Evolutionary conservation across 2,113 vertebrate genomes (phyloP), one percentile per base, ranked within the genome.

Genomic region (Lampris incognitus): DNA sequence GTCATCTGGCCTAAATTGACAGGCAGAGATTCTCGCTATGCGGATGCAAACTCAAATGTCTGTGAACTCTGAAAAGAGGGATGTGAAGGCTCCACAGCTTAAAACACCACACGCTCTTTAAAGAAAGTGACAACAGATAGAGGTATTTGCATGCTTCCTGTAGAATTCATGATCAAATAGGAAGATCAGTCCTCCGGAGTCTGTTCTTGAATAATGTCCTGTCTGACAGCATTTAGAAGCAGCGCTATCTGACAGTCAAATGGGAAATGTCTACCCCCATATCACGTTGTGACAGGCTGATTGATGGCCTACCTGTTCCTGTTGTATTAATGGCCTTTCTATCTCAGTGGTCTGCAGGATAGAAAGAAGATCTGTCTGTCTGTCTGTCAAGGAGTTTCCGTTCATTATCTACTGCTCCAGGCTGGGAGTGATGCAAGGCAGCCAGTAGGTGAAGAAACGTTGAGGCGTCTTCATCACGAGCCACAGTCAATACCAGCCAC

Each of bases 261-360:
- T 66, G 77, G 52, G 81, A 81, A 87, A 80, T 74, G 68, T 58
- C 72, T 78, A 52, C 66, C 9, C 0, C 9, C 63, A 11, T 69
- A 72, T 80, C 41, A 46, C 60, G 81, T 82, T 60, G 62, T 83
- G 90, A 83, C 87, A 89, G 84, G 55, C 46, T 84, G 89, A 92
- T 85, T 81, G 87, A 93, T 86, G 76, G 78, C 5, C 58, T 66
- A 84, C 68, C 67, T 79, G 74, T 69, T 81, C 49, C 59, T 38
- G 39, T 38, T 50, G 66, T 41, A 83, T 61, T 82, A 85, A 84
- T 73, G 51, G 78, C 52, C 70, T 69, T 66, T 74, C 9, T 63
- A 51, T 59, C 58, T 78, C 71, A 6, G 48, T 10, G 77, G 49
- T 83, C 67, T 65, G 54, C 66, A 59, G 37, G 61, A 80, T 54